Percentiles rank a stretch among this genome's conserved stretches.
Conservation (phyloP, 2,113 vertebrate species). For the Bombycilla garrulus region DNA sequence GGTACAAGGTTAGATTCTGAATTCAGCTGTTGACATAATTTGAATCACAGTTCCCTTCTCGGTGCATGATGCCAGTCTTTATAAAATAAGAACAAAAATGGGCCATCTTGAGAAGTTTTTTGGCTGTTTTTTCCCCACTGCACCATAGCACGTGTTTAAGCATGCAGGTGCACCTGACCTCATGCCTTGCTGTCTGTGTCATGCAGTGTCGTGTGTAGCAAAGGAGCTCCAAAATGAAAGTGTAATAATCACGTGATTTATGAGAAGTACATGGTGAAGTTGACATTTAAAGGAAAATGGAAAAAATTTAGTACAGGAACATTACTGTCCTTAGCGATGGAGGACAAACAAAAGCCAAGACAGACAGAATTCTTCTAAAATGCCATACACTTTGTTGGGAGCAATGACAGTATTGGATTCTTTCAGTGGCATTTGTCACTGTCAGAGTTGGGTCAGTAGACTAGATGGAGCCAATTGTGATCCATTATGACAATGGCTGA, state of each 20-base stretch:
- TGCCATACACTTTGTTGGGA: background rate
- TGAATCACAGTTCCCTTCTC: background rate
- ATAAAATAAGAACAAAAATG: background rate
- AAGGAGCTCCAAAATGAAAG: background rate
- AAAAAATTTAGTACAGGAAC: background rate
- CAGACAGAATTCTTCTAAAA: conserved; percentile 5
- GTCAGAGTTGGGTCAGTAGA: conserved; percentile 34
- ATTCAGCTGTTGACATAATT: background rate
- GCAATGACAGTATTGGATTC: conserved; percentile 10
- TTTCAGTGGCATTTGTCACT: conserved; percentile 25
- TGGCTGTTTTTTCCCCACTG: background rate
- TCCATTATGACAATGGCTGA: conserved; percentile 19
- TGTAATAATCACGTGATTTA: background rate
- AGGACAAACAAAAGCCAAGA: background rate
- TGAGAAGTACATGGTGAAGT: background rate
- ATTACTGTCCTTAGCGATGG: background rate
- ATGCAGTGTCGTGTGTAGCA: background rate
- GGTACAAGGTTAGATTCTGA: background rate
- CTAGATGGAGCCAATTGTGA: conserved; percentile 31
- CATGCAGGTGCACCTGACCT: background rate
- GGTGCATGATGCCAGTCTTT: background rate
- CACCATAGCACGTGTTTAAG: background rate
- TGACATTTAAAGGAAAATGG: conserved; percentile 36
- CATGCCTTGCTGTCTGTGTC: background rate
- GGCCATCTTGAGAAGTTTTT: background rate